Conservation (phyloP, 53 echinoderm and acorn worm genomes). For the Luidia sarsii region DNA sequence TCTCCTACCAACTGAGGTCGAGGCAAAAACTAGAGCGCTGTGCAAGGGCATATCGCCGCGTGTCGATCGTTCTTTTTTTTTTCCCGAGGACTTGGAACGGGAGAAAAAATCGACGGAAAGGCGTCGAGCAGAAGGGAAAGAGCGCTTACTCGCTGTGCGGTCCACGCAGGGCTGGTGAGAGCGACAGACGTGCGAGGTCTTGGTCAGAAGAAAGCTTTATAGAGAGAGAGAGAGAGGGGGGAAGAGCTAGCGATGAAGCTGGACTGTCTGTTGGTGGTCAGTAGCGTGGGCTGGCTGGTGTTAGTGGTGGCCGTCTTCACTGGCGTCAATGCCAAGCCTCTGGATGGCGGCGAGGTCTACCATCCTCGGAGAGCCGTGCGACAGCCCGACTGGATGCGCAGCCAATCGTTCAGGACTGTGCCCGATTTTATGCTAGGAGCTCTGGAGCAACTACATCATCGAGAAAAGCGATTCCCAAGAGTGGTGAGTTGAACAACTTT, state of each 20-base stretch:
- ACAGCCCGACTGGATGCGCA: neutral
- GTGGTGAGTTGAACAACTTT: constrained; percentile 39
- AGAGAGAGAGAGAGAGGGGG: neutral
- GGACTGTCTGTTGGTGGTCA: constrained; percentile 25
- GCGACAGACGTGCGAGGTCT: neutral
- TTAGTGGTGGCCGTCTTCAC: constrained; percentile 23
- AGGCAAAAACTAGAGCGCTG: neutral
- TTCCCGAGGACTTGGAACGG: no score
- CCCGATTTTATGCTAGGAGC: constrained; percentile 41
- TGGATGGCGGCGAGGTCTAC: neutral
- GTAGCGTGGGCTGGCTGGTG: constrained; percentile 14
- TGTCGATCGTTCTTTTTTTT: constrained; percentile 1
- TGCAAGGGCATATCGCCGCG: constrained; percentile 7
- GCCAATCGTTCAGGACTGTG: constrained; percentile 11
- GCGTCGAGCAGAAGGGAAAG: neutral
- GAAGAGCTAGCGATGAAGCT: constrained; percentile 4
- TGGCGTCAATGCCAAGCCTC: constrained; percentile 16
- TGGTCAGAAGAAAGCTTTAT: neutral
- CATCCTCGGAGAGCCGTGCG: constrained; percentile 1
- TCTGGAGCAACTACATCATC: constrained; percentile 44
- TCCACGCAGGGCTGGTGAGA: constrained; percentile 1
- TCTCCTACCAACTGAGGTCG: neutral
- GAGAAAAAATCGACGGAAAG: neutral
- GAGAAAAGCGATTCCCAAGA: constrained; percentile 63
- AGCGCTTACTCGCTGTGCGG: neutral